Percentiles rank a stretch among this genome's conserved stretches.
Conservation (phyloP, 1,140 invertebrate genomes). For the Leptinotarsa defecta region DNA sequence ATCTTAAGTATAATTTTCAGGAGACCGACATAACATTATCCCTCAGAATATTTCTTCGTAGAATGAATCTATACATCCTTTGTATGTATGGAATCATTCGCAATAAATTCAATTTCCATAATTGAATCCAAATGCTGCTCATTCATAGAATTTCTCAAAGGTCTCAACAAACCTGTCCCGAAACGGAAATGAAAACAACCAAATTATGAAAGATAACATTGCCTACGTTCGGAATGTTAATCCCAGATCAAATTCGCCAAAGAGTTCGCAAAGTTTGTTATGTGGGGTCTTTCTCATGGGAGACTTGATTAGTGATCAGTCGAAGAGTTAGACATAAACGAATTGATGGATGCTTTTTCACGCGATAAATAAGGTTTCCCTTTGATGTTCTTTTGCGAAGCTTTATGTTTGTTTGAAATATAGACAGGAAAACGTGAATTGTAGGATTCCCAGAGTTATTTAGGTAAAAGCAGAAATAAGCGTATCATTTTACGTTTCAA, state of each 20-base stretch:
- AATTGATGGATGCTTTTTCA: neutral
- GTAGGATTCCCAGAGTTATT: neutral
- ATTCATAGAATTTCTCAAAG: no score
- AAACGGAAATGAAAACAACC: neutral
- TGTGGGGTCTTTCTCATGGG: neutral
- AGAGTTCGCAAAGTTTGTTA: neutral
- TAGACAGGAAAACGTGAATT: neutral
- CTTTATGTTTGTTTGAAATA: neutral
- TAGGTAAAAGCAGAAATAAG: neutral
- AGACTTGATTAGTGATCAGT: neutral
- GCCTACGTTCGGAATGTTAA: neutral
- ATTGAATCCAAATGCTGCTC: no score
- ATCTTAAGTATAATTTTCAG: no score
- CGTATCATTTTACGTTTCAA: no score
- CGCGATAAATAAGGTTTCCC: neutral
- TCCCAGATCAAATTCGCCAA: neutral
- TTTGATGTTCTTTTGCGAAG: neutral
- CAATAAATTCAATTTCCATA: no score
- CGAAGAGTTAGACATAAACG: neutral
- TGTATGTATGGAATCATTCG: no score
- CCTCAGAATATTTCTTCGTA: no score
- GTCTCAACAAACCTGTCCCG: neutral
- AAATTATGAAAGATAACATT: neutral
- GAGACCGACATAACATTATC: no score
- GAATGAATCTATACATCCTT: no score